Evolutionary conservation across 1,140 invertebrate species (phyloP).

Genomic region (Riptortus pedestris): DNA sequence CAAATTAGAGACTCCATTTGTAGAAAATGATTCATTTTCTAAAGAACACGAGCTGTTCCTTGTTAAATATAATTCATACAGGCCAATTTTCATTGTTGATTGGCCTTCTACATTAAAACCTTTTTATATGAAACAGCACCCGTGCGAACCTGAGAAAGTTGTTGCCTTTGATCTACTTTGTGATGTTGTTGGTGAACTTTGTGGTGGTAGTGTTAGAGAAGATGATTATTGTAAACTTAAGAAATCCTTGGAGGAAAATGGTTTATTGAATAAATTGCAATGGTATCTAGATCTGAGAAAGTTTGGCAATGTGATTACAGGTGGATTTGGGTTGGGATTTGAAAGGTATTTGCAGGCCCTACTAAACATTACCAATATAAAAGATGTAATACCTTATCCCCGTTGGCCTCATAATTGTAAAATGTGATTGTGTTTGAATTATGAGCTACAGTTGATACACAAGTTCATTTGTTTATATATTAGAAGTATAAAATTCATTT

Average conservation of each 20-base stretch:
- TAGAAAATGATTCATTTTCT: conserved; percentile 49
- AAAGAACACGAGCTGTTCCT: conserved; percentile 87
- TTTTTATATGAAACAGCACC: conserved; percentile 80
- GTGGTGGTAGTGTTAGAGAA: conserved; percentile 89
- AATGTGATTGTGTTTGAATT: conserved; percentile 44
- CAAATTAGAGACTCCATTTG: conserved; percentile 39
- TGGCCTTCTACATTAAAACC: conserved; percentile 81
- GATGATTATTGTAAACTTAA: conserved; percentile 57
- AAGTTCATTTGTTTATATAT: no score
- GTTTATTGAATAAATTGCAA: conserved; percentile 44
- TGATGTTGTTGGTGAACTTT: conserved; percentile 81
- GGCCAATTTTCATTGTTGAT: conserved; percentile 79
- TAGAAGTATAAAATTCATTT: no score
- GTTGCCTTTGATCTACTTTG: conserved; percentile 77
- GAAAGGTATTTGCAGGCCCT: conserved; percentile 81
- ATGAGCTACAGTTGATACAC: no score
- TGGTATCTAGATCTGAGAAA: conserved; percentile 89
- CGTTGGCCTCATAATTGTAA: conserved; percentile 80
- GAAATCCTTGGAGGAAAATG: conserved; percentile 34
- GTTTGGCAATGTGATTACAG: conserved; percentile 78
- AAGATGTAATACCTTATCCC: conserved; percentile 90
- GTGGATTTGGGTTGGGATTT: conserved; percentile 91
- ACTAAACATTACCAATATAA: conserved; percentile 73
- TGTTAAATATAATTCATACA: conserved; percentile 56
- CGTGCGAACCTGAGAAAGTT: conserved; percentile 49